Percentiles rank a stretch among this genome's conserved stretches.
Evolutionary conservation across 2,797 vertebrate genomes (phyloP).

Genomic region (Tapirus indicus): DNA sequence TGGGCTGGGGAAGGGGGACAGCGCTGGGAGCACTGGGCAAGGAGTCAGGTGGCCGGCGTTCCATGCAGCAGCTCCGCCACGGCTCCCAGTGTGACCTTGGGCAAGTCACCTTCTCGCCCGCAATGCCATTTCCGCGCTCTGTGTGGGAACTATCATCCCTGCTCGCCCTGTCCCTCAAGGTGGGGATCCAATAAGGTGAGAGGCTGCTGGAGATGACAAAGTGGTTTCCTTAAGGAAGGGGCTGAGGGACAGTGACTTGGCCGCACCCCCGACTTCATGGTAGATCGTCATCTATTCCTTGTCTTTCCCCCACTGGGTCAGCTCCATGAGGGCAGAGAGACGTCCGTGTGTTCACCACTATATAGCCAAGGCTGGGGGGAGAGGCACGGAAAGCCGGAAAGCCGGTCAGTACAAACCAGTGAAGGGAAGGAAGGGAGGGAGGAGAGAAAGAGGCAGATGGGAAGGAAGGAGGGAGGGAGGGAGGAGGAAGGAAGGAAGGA

Average conservation of each 20-base stretch:
- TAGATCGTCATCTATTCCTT: neutral
- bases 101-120: neutral
- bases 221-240: neutral
- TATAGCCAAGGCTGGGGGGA: neutral
- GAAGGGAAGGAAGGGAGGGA: no score
- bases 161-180: neutral
- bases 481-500: no score
- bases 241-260: neutral
- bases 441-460: no score
- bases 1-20: neutral
- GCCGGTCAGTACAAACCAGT: neutral
- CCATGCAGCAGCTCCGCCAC: neutral
- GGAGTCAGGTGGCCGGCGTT: neutral
- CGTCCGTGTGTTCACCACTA: neutral
- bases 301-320: neutral
- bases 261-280: neutral
- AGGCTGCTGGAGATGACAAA: neutral
- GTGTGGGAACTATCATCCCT: neutral
- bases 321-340: neutral
- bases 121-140: neutral
- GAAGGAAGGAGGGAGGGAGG: no score
- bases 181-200: neutral
- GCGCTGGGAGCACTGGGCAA: neutral
- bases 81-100: neutral
- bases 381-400: neutral